Evolutionary conservation across 1,140 invertebrate genomes (phyloP).

Genomic region (Caenorhabditis remanei): DNA sequence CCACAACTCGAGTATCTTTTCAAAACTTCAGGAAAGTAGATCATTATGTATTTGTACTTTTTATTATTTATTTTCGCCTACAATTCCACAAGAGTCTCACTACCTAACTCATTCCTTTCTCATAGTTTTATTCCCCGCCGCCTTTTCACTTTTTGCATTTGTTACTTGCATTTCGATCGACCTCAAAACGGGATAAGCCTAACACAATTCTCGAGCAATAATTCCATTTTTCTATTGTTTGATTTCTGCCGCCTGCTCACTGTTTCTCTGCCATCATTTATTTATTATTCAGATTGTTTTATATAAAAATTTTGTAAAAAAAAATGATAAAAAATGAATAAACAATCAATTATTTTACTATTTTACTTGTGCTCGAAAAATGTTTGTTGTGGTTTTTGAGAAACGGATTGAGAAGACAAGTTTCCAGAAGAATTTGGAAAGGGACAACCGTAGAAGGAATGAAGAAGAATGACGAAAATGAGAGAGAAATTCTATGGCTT

Average conservation of each 20-base stretch:
- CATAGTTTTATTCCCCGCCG: conserved; percentile 28
- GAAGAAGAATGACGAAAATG: conserved; percentile 25
- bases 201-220: neutral
- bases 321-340: conserved; percentile 23
- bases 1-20: conserved; percentile 77
- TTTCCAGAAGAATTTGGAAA: conserved; percentile 29
- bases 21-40: conserved; percentile 56
- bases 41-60: neutral
- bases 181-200: conserved; percentile 41
- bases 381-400: neutral
- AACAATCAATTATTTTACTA: too few relatives aligned
- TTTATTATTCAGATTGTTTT: conserved; percentile 36
- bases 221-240: neutral
- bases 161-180: conserved; percentile 10
- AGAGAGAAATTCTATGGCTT: conserved; percentile 29
- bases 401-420: conserved; percentile 17
- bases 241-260: conserved; percentile 27
- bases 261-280: conserved; percentile 19
- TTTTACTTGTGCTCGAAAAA: neutral
- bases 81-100: conserved; percentile 38
- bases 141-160: neutral
- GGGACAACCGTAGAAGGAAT: conserved; percentile 47
- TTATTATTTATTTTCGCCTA: conserved; percentile 14
- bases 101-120: conserved; percentile 49
- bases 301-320: too few relatives aligned